phyloP scores from a whole-genome alignment of 2,113 vertebrate species.

The Gorsachius goisagi region DNA sequence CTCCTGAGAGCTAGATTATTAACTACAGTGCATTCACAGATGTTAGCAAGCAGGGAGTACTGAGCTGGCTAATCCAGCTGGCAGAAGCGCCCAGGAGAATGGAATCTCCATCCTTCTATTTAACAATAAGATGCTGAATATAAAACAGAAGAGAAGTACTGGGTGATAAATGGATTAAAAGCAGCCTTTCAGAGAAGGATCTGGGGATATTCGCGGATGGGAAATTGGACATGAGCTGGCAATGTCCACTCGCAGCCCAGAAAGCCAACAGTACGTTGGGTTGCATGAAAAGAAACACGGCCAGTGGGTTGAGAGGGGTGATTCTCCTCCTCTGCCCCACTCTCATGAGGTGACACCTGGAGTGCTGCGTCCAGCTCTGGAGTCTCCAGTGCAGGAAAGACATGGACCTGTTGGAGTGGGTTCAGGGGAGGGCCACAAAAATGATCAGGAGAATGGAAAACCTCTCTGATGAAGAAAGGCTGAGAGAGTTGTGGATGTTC shows the following conservation, averaged over 20 bases:
- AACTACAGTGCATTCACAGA: accelerated
- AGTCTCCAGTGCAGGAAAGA: not conserved
- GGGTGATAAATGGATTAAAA: not conserved
- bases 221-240: not conserved
- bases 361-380: not conserved
- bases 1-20: not conserved
- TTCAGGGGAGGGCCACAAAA: not conserved
- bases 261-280: not conserved
- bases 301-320: not conserved
- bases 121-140: not conserved
- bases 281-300: not conserved
- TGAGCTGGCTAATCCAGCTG: not conserved
- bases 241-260: accelerated
- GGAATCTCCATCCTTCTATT: not conserved
- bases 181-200: not conserved
- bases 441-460: not conserved
- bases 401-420: not conserved
- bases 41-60: not conserved
- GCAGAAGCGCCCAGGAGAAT: not conserved
- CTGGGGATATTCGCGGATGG: not conserved
- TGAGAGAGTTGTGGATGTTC: not conserved
- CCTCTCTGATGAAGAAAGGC: not conserved
- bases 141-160: not conserved
- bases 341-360: not conserved
- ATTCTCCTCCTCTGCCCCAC: not conserved